Base-by-base conservation (phyloP, 2,113 vertebrate species). In the Maccullochella peelii region DNA sequence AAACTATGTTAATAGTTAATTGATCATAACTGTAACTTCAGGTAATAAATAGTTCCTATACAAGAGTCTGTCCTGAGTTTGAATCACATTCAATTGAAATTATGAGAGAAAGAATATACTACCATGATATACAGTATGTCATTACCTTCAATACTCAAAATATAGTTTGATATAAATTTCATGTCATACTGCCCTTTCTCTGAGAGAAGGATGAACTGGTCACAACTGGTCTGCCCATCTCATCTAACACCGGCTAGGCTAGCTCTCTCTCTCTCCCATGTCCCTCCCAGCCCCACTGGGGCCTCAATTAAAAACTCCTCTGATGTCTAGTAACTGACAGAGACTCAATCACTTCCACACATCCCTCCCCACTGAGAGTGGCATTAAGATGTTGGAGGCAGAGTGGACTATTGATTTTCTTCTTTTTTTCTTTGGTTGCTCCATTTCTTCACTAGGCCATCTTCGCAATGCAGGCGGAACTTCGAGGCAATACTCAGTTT, bases 381-480 rank as follows among this genome's bases (percentile, higher is more conserved):
- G 91, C 92, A 94, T 95, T 94, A 95, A 94, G 94, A 94, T 92
- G 92, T 94, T 84, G 81, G 86, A 94, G 87, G 89, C 90, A 92
- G 91, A 94, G 91, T 82, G 89, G 85, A 89, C 87, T 94, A 95
- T 95, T 82, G 95, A 95, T 95, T 95, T 95, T 86, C 62, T 82
- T 61, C 73, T 83, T 73, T 65, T 80, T 80, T 71, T 54, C 4
- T 14, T n/a, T 23, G 58, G 75, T 76, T 80, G 61, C 68, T 90
- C 80, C 62, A 86, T 90, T 89, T 88, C 80, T 88, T 87, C 61
- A 55, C 84, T 25, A 8, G 42, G 66, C 82, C 81, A 75, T 83
- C 79, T 87, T 83, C 66, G 83, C 66, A 77, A 77, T 63, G 58
- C 68, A 81, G 69, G 71, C 59, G 77, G 88, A 92, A 89, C 86